Percentiles rank a stretch among this genome's conserved stretches.
Conservation (phyloP, 2,113 vertebrate genomes). For the Choloepus hoffmanni region DNA sequence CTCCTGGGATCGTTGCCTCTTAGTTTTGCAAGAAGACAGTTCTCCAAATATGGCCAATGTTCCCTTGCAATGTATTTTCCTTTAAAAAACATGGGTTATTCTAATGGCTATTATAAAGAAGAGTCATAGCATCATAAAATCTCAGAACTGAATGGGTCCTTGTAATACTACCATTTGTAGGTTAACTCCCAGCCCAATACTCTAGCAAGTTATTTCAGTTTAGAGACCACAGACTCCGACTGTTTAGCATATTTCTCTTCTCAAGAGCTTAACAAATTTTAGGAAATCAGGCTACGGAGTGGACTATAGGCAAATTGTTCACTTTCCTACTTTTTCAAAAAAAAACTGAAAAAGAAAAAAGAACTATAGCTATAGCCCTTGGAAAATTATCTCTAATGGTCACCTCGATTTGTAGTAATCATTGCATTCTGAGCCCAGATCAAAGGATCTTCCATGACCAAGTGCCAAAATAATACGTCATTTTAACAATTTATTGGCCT, state of each 20-base stretch:
- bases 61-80: neutral
- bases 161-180: neutral
- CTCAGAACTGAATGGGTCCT: neutral
- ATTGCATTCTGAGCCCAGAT: slow-evolving; percentile 32
- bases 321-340: slow-evolving; percentile 42
- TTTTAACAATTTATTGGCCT: slow-evolving; percentile 62
- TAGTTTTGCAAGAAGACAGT: neutral
- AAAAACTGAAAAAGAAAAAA: neutral
- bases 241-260: neutral
- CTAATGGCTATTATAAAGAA: neutral
- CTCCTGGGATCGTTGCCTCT: neutral
- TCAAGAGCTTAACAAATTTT: slow-evolving; percentile 2
- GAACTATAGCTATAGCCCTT: neutral
- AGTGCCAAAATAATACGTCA: slow-evolving; percentile 31
- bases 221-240: neutral
- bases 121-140: neutral
- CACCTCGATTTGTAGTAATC: neutral
- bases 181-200: neutral
- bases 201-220: neutral
- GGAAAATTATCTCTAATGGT: neutral
- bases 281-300: slow-evolving; percentile 14
- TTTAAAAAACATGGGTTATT: neutral
- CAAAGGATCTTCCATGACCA: slow-evolving; percentile 37
- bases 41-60: neutral
- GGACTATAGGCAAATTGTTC: neutral